Evolutionary conservation across 1,140 invertebrate genomes (phyloP), one percentile per base, ranked within the genome.

Genomic region (Oscheius sp.): DNA sequence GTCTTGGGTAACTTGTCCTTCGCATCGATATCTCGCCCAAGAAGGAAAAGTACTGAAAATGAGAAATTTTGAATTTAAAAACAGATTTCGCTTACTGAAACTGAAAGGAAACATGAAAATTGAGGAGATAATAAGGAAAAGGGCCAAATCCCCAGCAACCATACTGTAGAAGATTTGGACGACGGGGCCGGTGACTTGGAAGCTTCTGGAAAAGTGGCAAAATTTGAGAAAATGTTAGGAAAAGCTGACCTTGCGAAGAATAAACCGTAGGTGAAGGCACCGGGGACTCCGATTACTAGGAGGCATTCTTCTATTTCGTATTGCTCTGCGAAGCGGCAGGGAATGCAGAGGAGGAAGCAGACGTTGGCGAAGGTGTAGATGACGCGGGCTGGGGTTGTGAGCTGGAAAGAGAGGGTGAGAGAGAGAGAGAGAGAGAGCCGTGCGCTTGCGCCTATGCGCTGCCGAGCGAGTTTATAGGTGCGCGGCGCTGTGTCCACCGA

Each of bases 91-190:
- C 49, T 23, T 7, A 55, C 49, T 26, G 49, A 55, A 55, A 55
- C 49, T 20, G 49, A 97, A 98, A 20, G 92, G 94, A 78, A 95
- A 91, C 0, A 97, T 86, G 42, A 97, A 91, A 76, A 99, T 92
- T 75, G 89, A 89, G 84, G 95, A 97, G 84, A 98, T 97, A 68
- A 97, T 95, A 65, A 91, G 91, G 85, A 97, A 97, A 35, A 93
- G 94, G 79, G 96, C 90, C 92, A 97, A 94, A 86, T 98, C 95
- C 26, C 93, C 93, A 0, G 91, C 92, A 79, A 97, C 93, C 94
- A 98, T 98, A 79, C 91, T 92, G 87, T 95, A 97, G 65, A 97
- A 93, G 95, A 97, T 98, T 20, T 95, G 95, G 59, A 98, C 93
- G 87, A 97, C 97, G 0, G 95, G 94, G 62, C 95, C 95, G 0